Conservation (phyloP, 2,797 vertebrate species). For the Coregonus sp. region DNA sequence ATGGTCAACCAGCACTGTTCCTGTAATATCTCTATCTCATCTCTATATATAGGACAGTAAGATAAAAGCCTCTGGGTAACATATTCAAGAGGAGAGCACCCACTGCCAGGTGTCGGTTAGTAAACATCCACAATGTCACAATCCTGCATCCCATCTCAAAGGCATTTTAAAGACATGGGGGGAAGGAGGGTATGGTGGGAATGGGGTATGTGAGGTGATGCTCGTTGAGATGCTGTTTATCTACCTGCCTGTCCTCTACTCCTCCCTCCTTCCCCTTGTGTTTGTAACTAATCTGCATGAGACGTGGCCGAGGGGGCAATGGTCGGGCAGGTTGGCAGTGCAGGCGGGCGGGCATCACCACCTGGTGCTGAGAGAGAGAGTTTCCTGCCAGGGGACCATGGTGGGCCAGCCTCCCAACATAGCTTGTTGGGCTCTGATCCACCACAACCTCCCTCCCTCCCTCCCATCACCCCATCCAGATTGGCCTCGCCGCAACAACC, state of each 20-base stretch:
- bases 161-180: slow-evolving; percentile 69
- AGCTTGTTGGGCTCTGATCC: slow-evolving; percentile 80
- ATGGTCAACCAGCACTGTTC: background rate
- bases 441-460: slow-evolving; percentile 26
- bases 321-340: slow-evolving; percentile 33
- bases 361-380: slow-evolving; percentile 59
- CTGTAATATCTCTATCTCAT: background rate
- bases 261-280: slow-evolving; percentile 25
- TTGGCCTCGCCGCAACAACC: slow-evolving; percentile 41
- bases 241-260: slow-evolving; percentile 28
- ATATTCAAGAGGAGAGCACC: background rate
- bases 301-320: slow-evolving; percentile 9
- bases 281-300: slow-evolving; percentile 56
- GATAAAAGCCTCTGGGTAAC: background rate
- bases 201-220: slow-evolving; percentile 26
- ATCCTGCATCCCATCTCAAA: slow-evolving; percentile 59
- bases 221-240: slow-evolving; percentile 57
- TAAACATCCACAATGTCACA: slow-evolving; percentile 24
- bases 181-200: slow-evolving; percentile 30
- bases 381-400: slow-evolving; percentile 29
- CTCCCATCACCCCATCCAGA: slow-evolving; percentile 46
- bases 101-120: slow-evolving; percentile 25
- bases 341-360: slow-evolving; percentile 60
- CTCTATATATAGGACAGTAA: background rate
- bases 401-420: slow-evolving; percentile 60